These are phyloP conservation scores for Phoenicopterus ruber DNA, from an alignment of 2,113 vertebrate species.

Conservation along the genomic window DNA sequence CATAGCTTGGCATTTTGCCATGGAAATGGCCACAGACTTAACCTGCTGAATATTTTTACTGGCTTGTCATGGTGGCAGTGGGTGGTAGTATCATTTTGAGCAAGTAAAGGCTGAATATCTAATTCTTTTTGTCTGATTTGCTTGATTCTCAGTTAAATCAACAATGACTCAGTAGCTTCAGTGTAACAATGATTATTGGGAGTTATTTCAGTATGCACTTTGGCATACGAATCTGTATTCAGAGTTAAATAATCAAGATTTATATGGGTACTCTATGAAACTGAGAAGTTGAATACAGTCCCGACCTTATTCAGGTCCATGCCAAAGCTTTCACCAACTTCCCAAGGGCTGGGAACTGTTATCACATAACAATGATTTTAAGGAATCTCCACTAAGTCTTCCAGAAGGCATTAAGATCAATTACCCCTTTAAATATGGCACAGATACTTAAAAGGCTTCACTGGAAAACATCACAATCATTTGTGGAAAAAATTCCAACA, in stretches of 20 bases:
- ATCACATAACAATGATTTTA: neutral
- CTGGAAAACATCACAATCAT: neutral
- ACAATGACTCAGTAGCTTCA: neutral
- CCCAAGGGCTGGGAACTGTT: neutral
- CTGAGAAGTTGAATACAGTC: neutral
- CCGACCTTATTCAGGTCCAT: neutral
- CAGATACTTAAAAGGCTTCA: neutral
- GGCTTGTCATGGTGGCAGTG: neutral
- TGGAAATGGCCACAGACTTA: neutral
- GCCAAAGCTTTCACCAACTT: neutral
- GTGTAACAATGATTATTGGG: neutral
- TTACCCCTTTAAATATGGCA: neutral
- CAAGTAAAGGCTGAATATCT: neutral
- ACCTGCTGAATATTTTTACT: neutral
- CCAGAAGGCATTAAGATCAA: neutral
- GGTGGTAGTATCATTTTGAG: neutral
- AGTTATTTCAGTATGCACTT: neutral
- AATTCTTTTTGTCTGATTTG: neutral
- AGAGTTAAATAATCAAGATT: neutral
- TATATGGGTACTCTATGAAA: neutral
- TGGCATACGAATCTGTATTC: neutral
- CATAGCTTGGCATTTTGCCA: neutral
- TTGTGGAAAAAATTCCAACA: neutral
- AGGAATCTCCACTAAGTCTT: neutral
- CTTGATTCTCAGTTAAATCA: neutral